A percentile compares a stretch with the other conserved stretches of the same genome.
These are phyloP conservation scores for Megalonaias nervosa DNA, from an alignment of 1,140 invertebrate species.

Conservation along the genomic window DNA sequence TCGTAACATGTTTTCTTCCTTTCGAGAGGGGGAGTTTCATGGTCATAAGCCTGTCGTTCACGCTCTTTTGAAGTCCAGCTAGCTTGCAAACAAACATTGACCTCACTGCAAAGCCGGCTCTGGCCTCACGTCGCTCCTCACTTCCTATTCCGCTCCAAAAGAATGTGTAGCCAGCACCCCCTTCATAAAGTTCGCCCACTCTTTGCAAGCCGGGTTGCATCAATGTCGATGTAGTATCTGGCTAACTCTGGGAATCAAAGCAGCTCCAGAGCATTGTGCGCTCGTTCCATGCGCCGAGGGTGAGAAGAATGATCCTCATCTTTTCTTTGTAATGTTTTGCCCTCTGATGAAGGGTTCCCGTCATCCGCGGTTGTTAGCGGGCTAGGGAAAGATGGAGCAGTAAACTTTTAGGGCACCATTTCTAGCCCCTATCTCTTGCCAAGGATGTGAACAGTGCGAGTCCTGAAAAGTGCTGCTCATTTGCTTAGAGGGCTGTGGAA, in stretches of 20 bases:
- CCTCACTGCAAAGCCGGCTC: constrained; percentile 23
- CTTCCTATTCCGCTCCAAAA: constrained; percentile 25
- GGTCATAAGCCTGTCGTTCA: constrained; percentile 29
- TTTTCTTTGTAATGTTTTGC: too few species aligned
- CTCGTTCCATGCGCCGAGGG: too few species aligned
- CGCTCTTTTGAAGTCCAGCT: neutral
- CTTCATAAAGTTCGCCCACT: constrained; percentile 1
- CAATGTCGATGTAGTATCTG: constrained; percentile 28
- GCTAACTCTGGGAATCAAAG: constrained; percentile 26
- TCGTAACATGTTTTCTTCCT: constrained; percentile 10
- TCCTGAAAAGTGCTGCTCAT: too few species aligned
- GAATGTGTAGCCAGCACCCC: constrained; percentile 26
- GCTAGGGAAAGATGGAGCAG: too few species aligned
- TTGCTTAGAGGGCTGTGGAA: too few species aligned
- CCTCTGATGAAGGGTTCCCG: too few species aligned
- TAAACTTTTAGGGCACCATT: too few species aligned
- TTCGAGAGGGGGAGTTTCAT: constrained; percentile 13
- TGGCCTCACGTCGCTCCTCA: constrained; percentile 20
- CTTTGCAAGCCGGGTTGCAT: constrained; percentile 17
- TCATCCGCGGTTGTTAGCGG: too few species aligned
- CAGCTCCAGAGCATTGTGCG: constrained; percentile 1
- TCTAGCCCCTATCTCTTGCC: too few species aligned
- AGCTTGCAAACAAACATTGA: constrained; percentile 1
- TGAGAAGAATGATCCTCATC: too few species aligned
- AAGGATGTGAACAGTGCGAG: too few species aligned